These are phyloP conservation scores for Delphinus delphis DNA, from an alignment of 2,113 vertebrate genomes.

Conservation along the genomic window DNA sequence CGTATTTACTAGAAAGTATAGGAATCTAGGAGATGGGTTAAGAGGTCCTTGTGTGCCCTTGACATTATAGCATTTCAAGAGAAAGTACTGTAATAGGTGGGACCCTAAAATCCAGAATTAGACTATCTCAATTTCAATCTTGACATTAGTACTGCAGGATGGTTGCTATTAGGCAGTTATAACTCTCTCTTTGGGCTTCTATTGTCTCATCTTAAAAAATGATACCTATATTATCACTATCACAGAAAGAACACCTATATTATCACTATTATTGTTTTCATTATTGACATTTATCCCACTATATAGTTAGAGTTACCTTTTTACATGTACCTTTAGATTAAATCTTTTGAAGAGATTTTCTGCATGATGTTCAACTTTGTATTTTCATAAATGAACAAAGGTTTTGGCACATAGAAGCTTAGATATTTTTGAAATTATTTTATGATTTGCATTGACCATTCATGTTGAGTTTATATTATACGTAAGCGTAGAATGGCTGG, in stretches of 20 bases:
- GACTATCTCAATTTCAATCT: rapidly evolving
- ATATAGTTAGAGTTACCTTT: background rate
- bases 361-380: background rate
- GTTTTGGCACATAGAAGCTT: background rate
- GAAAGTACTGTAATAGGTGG: background rate
- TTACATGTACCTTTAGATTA: background rate
- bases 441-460: background rate
- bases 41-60: background rate
- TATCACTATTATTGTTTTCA: background rate
- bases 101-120: background rate
- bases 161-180: background rate
- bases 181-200: background rate
- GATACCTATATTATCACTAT: background rate
- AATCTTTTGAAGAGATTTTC: background rate
- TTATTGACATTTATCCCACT: background rate
- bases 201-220: background rate
- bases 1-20: background rate
- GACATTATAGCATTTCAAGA: background rate
- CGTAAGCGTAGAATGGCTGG: background rate
- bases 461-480: background rate
- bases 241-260: background rate
- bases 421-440: background rate
- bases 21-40: background rate
- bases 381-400: background rate
- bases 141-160: background rate